Conservation (phyloP, 2,113 vertebrate species). For the Myotis lucifugus region DNA sequence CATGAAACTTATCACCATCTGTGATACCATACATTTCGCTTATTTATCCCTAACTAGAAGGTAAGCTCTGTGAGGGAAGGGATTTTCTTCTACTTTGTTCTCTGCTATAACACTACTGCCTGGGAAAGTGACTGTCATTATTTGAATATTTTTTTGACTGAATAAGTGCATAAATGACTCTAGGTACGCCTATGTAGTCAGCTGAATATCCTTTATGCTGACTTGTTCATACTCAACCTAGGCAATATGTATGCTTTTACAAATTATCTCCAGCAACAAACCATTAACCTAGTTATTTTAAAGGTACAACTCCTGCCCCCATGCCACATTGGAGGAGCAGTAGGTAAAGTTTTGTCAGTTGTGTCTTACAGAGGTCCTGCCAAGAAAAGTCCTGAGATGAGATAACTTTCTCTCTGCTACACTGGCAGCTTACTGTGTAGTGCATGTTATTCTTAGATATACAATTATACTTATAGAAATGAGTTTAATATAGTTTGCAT, state of each 20-base stretch:
- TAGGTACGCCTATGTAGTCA: not conserved
- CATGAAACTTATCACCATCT: not conserved
- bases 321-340: not conserved
- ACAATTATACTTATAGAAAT: slow-evolving; percentile 4
- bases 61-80: not conserved
- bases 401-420: not conserved
- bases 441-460: not conserved
- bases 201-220: not conserved
- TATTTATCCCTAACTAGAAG: not conserved
- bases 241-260: not conserved
- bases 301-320: not conserved
- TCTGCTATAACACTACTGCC: not conserved
- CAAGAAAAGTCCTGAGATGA: not conserved
- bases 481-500: not conserved
- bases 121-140: not conserved
- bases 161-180: not conserved
- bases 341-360: not conserved
- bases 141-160: not conserved
- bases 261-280: not conserved
- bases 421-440: not conserved
- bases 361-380: not conserved
- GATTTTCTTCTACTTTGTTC: not conserved
- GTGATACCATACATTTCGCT: not conserved
- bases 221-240: not conserved
- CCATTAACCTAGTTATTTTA: not conserved